A percentile compares a stretch with the other conserved stretches of the same genome.
Conservation (phyloP, 2,888 invertebrate genomes). For the Malachius bipustulatus region DNA sequence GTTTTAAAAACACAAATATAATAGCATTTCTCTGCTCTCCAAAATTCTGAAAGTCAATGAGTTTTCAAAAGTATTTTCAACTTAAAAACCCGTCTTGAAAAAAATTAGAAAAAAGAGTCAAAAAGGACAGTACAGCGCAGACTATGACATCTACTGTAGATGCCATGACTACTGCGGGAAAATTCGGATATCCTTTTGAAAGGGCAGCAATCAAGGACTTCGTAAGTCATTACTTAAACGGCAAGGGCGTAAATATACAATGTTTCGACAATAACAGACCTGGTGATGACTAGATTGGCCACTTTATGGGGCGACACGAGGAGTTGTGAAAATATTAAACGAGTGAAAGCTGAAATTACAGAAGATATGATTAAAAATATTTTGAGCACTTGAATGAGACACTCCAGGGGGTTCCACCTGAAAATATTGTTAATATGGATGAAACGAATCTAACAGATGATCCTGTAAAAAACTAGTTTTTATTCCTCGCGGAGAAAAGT, state of each 20-base stretch:
- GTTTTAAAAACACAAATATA: too few species aligned
- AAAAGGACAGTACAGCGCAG: too few species aligned
- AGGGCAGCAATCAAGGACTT: constrained; percentile 20
- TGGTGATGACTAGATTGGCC: constrained; percentile 11
- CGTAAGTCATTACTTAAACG: too few species aligned
- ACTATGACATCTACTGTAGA: too few species aligned
- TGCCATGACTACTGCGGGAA: constrained; percentile 9
- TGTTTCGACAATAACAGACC: constrained; percentile 13
- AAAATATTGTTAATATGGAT: constrained; percentile 11
- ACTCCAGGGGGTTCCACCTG: constrained; percentile 4
- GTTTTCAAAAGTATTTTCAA: too few species aligned
- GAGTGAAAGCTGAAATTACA: constrained; percentile 11
- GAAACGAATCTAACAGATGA: constrained; percentile 11
- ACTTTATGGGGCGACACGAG: constrained; percentile 9
- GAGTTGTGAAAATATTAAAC: constrained; percentile 11
- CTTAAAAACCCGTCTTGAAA: too few species aligned
- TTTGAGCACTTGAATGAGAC: constrained; percentile 1
- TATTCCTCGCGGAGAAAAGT: constrained; percentile 8
- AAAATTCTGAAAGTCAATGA: too few species aligned
- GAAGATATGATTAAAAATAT: too few species aligned
- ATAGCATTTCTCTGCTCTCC: too few species aligned
- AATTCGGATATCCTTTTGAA: constrained; percentile 32
- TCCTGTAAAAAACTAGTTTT: constrained; percentile 9
- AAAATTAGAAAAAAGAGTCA: too few species aligned
- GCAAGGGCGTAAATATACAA: constrained; percentile 10